These are phyloP conservation scores for Triplophysa dalaica DNA, from an alignment of 2,113 vertebrate species.

Conservation along the genomic window DNA sequence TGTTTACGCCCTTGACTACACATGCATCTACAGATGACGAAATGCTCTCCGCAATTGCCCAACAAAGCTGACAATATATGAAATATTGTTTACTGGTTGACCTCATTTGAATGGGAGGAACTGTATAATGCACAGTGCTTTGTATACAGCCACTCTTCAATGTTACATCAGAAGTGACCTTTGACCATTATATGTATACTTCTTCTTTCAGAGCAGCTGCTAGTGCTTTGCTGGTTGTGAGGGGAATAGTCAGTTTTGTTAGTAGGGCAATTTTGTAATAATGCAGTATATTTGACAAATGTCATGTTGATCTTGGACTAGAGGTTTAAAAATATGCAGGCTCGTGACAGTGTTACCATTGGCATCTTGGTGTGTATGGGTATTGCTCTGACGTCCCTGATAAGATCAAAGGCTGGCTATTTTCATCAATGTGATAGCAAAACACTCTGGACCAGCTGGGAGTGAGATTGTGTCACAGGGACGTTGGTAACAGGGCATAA, in stretches of 20 bases:
- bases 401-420: conserved; percentile 70
- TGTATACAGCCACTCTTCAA: background rate
- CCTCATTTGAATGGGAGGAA: conserved; percentile 3
- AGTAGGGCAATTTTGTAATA: background rate
- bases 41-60: background rate
- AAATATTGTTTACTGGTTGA: background rate
- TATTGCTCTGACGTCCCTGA: conserved; percentile 51
- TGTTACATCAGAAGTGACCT: conserved; percentile 28
- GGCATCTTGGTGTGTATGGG: conserved; percentile 52
- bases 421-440: conserved; percentile 64
- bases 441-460: conserved; percentile 46
- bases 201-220: conserved; percentile 19
- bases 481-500: conserved; percentile 52
- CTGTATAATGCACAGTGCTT: conserved; percentile 13
- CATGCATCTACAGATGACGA: background rate
- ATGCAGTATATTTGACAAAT: background rate
- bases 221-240: conserved; percentile 52
- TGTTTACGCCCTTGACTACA: background rate
- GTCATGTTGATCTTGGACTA: background rate
- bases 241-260: background rate
- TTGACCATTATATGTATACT: conserved; percentile 16
- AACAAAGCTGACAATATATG: background rate
- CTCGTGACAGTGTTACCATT: conserved; percentile 51
- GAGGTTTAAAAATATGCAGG: conserved; percentile 12
- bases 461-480: conserved; percentile 60